Conservation (phyloP, 2,113 vertebrate genomes). For the Motacilla tschutschensis region DNA sequence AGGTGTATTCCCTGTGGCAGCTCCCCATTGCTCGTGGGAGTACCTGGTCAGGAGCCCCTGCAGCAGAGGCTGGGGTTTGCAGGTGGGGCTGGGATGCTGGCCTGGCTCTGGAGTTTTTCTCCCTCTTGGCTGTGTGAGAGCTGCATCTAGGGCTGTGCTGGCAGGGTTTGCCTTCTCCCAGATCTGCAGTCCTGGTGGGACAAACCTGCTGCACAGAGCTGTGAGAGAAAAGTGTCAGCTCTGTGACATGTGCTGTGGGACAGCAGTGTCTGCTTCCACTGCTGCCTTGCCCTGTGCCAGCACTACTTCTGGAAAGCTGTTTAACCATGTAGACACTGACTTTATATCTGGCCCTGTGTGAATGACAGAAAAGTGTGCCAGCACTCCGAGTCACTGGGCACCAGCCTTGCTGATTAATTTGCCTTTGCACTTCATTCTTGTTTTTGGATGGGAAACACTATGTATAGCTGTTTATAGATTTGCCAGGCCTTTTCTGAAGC, state of each 20-base stretch:
- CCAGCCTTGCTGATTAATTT: neutral
- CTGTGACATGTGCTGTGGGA: neutral
- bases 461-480: neutral
- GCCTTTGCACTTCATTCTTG: neutral
- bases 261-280: neutral
- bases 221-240: neutral
- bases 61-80: neutral
- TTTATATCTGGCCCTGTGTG: neutral
- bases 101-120: neutral
- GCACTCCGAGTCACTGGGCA: neutral
- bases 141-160: accelerated
- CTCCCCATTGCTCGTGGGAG: accelerated
- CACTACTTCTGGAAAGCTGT: neutral
- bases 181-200: neutral
- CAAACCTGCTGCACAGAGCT: neutral
- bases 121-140: neutral
- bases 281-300: neutral
- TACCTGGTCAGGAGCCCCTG: neutral
- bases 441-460: neutral
- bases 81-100: neutral
- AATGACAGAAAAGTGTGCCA: neutral
- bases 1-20: neutral
- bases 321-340: neutral
- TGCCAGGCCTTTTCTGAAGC: neutral
- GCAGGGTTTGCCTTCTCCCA: neutral